Evolutionary conservation across 2,113 vertebrate species (phyloP), one percentile per base, ranked within the genome.

Genomic region (Cyprinodon variegatus): DNA sequence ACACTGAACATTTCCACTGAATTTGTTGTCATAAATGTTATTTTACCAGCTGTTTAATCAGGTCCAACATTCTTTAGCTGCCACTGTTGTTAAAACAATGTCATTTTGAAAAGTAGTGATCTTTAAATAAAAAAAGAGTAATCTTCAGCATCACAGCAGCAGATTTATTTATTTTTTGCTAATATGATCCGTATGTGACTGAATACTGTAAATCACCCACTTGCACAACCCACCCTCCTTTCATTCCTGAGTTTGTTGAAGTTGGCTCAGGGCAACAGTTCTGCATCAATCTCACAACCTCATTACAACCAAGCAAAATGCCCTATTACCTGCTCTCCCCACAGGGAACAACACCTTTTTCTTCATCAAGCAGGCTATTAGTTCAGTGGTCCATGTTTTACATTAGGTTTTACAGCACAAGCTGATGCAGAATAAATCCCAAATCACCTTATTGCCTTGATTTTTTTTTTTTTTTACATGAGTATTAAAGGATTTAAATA

Each of bases 301-400:
- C 85, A 88, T 92, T 90, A 94, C 80, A 85, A 85, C 75, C 82
- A 82, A 70, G 81, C 84, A 72, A 86, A 85, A 88, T 75, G 88
- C 70, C 78, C 83, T 83, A 89, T 91, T 90, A 86, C 77, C 77
- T 65, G 68, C 73, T 77, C 81, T 74, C 76, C 83, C 79, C 71
- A 78, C 29, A 1, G 91, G 86, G 68, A 86, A 83, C 73, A 89
- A 90, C 86, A 89, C 91, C 91, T 91, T 90, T 77, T 77, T 83
- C 83, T 84, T 86, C 88, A 90, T 89, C 83, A 85, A 77, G 68
- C 74, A 76, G 76, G 38, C 29, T 88, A 83, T 78, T 70, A 77
- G 74, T 77, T 76, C 77, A 80, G 69, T 82, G 86, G 81, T 57
- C 74, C 81, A 41, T 68, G 75, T 57, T 87, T 88, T 84, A 79